Percentiles rank a stretch among this genome's conserved stretches.
Evolutionary conservation across 2,113 vertebrate species (phyloP).

Genomic region (Corapipo altera): DNA sequence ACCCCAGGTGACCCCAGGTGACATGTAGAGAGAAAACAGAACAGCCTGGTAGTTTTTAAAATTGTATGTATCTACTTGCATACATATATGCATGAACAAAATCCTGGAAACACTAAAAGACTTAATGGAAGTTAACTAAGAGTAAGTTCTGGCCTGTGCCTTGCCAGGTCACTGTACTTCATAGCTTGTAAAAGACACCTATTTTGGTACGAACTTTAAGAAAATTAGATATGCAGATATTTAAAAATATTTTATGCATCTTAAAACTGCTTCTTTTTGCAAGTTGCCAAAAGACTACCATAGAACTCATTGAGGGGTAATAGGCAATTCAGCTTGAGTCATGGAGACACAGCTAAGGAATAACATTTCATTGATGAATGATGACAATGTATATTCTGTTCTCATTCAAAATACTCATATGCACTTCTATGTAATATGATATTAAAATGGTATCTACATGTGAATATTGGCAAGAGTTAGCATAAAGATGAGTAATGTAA

Average conservation of each 20-base stretch:
- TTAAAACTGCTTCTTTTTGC: not conserved
- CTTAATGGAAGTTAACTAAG: not conserved
- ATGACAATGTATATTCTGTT: not conserved
- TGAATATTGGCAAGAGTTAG: not conserved
- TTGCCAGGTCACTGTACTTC: not conserved
- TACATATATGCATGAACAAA: not conserved
- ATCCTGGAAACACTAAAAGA: not conserved
- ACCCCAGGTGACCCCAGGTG: not conserved
- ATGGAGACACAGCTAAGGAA: not conserved
- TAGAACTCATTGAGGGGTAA: not conserved
- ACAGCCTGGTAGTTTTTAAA: not conserved
- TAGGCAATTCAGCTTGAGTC: not conserved
- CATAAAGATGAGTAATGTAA: not conserved
- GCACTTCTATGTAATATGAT: not conserved
- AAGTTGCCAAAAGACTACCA: not conserved
- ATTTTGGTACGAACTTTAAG: not conserved
- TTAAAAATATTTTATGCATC: not conserved
- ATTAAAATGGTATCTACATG: not conserved
- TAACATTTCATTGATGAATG: not conserved
- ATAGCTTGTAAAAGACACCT: not conserved
- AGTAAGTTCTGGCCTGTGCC: not conserved
- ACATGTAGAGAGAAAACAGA: not conserved
- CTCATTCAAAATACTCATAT: not conserved
- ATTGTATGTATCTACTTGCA: not conserved
- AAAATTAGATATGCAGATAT: not conserved